phyloP scores from a whole-genome alignment of 64 coral and sea anemone species.

The Pachyseris speciosa region DNA sequence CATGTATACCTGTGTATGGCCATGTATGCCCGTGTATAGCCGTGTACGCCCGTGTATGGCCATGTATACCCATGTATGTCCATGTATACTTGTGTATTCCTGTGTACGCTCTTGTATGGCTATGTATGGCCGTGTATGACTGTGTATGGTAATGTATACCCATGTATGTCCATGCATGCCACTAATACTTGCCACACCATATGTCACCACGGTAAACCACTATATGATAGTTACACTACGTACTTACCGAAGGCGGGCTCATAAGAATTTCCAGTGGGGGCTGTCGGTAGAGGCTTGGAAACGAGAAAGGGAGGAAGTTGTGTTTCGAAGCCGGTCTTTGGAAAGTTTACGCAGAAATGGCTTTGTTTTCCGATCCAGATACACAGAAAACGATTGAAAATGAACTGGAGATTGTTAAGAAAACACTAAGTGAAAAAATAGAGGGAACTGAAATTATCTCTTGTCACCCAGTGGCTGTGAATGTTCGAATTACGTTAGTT shows the following conservation, averaged over 20 bases:
- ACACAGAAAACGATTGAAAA: slow-evolving; percentile 64
- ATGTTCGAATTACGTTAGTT: slow-evolving; percentile 94
- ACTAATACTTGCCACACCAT: too few species aligned
- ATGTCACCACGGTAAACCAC: too few species aligned
- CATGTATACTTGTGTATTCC: too few species aligned
- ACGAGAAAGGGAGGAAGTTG: neutral
- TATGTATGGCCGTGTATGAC: too few species aligned
- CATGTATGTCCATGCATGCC: too few species aligned
- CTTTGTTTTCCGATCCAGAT: slow-evolving; percentile 36
- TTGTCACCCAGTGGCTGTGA: slow-evolving; percentile 82
- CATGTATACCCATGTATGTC: too few species aligned
- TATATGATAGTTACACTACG: too few species aligned
- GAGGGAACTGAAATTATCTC: slow-evolving; percentile 90
- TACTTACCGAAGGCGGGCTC: slow-evolving; percentile 31
- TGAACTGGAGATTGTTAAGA: slow-evolving; percentile 81
- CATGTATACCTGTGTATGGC: too few species aligned
- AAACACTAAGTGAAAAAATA: slow-evolving; percentile 72
- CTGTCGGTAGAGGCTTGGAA: neutral
- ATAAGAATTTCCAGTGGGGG: neutral
- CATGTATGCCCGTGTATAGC: too few species aligned
- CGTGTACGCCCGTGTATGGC: too few species aligned
- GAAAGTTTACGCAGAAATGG: slow-evolving; percentile 33
- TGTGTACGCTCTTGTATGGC: too few species aligned
- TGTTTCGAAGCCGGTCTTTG: neutral
- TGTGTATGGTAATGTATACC: too few species aligned